Base-by-base conservation (phyloP, 2,797 vertebrate genomes). In the Gymnocypris eckloni region DNA sequence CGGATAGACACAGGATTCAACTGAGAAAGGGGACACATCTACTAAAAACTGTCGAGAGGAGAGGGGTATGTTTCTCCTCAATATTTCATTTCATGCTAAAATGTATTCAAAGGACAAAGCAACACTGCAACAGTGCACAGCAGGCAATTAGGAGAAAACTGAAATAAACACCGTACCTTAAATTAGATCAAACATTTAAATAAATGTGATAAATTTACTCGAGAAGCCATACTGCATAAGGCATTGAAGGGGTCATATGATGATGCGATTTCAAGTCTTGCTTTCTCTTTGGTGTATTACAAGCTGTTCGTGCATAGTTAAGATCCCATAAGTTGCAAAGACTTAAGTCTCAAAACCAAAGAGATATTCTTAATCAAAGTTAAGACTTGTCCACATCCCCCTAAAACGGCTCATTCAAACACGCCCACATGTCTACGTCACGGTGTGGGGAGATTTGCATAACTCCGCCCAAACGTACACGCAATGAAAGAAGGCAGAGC, bases 1-100 rank as follows among this genome's bases (percentile, higher is more conserved):
- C 3, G 2, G 37, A 71, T 13, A 33, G 1, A 33, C 13, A 79
- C 64, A 22, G 0, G 11, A 52, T 84, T 18, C 0, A 1, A 4
- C 75, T 84, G n/a, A 1, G 0, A 1, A 33, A 33, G 2, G 0
- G 9, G 28, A 16, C 4, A 22, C 0, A 43, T 9, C 5, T 0
- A 33, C 50, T 69, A 4, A 16, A 37, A 13, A 11, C 16, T 6
- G 20, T 4, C 0, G 11, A 22, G 6, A 9, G 13, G 6, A 48
- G 22, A 56, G 37, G 5, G 64, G 83, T 79, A 13, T 11, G 73
- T 37, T 25, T 39, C 12, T 73, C 18, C 59, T 61, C 18, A 56
- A 39, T 5, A 59, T 28, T 73, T 72, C 0, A 39, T 66, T 79
- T 66, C 12, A 15, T 79, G 20, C 39, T n/a, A 33, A 59, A 78